These are phyloP conservation scores for Heteromormyrus szaboi DNA, from an alignment of 2,797 vertebrate genomes.

Conservation along the genomic window DNA sequence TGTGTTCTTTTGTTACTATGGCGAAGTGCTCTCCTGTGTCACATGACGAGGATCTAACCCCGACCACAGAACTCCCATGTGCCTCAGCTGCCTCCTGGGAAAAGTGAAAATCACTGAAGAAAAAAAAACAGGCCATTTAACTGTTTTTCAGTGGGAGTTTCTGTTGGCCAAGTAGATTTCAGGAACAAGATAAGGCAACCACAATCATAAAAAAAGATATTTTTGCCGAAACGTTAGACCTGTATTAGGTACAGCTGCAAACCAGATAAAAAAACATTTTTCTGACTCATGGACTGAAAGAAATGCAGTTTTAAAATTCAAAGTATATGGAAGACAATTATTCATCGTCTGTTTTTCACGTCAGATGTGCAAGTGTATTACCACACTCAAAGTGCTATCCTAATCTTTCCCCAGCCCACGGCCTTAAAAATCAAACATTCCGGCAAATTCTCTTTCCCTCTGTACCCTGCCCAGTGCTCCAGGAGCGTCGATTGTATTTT, in stretches of 20 bases:
- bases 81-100: background rate
- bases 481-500: constrained; percentile 49
- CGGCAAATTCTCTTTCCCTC: background rate
- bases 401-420: background rate
- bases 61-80: background rate
- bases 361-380: background rate
- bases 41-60: constrained; percentile 33
- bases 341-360: background rate
- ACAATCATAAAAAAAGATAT: constrained; percentile 3
- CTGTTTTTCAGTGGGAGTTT: background rate
- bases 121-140: background rate
- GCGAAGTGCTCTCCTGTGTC: constrained; percentile 33
- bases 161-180: background rate
- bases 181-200: background rate
- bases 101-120: background rate
- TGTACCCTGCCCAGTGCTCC: background rate
- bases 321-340: constrained; percentile 1
- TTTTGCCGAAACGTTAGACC: background rate
- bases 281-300: background rate
- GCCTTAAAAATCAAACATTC: background rate
- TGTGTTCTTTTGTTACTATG: constrained; percentile 52
- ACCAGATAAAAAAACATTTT: background rate
- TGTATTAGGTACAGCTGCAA: background rate
- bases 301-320: background rate
- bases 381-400: background rate